Evolutionary conservation across 1,140 invertebrate genomes (phyloP), one percentile per base, ranked within the genome.

Genomic region (Drosophila novamexicana): DNA sequence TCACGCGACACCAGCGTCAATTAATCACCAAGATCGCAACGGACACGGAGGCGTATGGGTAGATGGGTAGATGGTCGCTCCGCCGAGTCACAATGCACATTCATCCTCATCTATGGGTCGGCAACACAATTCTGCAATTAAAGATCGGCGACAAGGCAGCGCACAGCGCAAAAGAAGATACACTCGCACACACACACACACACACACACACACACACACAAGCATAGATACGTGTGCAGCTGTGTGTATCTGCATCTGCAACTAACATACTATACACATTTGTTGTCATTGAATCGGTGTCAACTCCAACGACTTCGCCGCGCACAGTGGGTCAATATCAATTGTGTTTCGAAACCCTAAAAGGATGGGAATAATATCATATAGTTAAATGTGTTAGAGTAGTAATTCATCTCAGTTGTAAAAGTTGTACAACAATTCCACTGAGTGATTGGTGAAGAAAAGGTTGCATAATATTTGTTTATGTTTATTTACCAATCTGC

Each of bases 51-150:
- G 18, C 0, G 1, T 39, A 18, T 47, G n/a, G 49, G 22, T 10
- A 45, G 22, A 9, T 7, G 63, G 22, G 22, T 29, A 54, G 50
- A 45, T 18, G 47, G 44, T 47, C n/a, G 32, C 37, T 7, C 10
- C 34, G 34, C 40, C 40, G 36, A 32, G 39, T n/a, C 37, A 52
- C 14, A 57, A 45, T n/a, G 44, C 63, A 32, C 47, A 59, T 66
- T 47, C 42, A 54, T 74, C 37, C 71, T 68, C 71, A 47, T 75
- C 72, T 71, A 65, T 75, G 68, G 34, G 39, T 42, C 61, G 54
- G 47, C 64, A 67, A 77, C 66, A 79, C 83, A 83, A 88, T 88
- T 88, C 83, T 54, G 83, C 83, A 88, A 82, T 88, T 88, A 88
- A 88, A 88, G 83, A 82, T 82, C 77, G 47, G 57, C 73, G 61